These are phyloP conservation scores for Drosophila insularis DNA, from an alignment of 1,140 invertebrate species.

Conservation along the genomic window DNA sequence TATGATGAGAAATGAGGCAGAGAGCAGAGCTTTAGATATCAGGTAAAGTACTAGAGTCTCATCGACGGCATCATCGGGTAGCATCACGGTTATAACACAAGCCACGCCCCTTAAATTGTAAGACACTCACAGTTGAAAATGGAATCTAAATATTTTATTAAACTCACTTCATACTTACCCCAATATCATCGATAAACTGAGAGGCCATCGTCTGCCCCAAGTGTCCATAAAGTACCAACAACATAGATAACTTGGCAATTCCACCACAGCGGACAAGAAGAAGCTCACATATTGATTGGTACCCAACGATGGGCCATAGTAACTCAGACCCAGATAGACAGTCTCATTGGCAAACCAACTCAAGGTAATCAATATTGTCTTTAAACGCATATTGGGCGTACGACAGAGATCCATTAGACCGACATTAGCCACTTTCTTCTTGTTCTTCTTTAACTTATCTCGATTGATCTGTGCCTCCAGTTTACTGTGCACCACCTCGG, in stretches of 20 bases:
- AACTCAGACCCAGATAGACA: conserved; percentile 91
- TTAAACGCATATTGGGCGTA: conserved; percentile 93
- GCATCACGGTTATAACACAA: conserved; percentile 91
- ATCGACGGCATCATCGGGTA: conserved; percentile 88
- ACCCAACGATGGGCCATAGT: conserved; percentile 93
- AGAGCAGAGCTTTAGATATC: conserved; percentile 94
- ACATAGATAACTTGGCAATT: conserved; percentile 92
- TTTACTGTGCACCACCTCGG: conserved; percentile 88
- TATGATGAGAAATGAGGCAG: conserved; percentile 94
- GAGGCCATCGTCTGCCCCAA: conserved; percentile 91
- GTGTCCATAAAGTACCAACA: conserved; percentile 93
- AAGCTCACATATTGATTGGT: conserved; percentile 93
- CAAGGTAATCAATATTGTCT: conserved; percentile 87
- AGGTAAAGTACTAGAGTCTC: conserved; percentile 90
- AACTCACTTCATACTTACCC: conserved; percentile 43
- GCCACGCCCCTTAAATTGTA: conserved; percentile 86
- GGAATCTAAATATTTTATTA: neutral
- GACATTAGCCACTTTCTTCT: conserved; percentile 85
- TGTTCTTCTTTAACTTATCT: conserved; percentile 84
- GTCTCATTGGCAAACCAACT: conserved; percentile 90
- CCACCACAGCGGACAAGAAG: conserved; percentile 91
- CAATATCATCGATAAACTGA: conserved; percentile 91
- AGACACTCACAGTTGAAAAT: neutral
- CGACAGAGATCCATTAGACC: conserved; percentile 88
- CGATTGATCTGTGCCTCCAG: conserved; percentile 84